Conservation (phyloP, 2,888 invertebrate genomes). For the Sympetrum striolatum region DNA sequence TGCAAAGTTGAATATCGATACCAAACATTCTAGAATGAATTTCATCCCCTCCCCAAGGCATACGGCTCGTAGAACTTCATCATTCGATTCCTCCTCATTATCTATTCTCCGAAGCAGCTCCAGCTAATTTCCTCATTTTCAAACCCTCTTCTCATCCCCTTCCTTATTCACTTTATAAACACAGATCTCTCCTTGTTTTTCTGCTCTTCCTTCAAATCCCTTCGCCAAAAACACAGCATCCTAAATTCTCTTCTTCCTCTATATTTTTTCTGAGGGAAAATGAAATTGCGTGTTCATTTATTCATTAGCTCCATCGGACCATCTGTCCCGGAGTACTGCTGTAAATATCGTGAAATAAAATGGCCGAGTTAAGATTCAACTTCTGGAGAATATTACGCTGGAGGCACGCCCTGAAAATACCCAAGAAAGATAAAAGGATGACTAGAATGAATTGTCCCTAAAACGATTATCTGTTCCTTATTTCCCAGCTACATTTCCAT, state of each 20-base stretch:
- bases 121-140: background rate
- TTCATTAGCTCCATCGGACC: background rate
- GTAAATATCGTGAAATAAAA: background rate
- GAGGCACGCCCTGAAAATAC: background rate
- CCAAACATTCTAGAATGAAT: background rate
- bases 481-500: too few relatives aligned
- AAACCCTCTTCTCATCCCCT: background rate
- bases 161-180: background rate
- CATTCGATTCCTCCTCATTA: background rate
- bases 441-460: background rate
- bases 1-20: background rate
- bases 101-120: background rate
- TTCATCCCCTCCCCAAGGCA: too few relatives aligned
- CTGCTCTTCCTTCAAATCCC: background rate
- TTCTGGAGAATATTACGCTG: background rate
- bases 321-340: background rate
- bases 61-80: background rate
- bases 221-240: background rate
- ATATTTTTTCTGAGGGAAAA: background rate
- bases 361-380: background rate
- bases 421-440: background rate
- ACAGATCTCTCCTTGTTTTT: too few relatives aligned
- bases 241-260: background rate
- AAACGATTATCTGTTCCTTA: background rate
- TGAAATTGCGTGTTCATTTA: constrained; percentile 5